Base-by-base conservation (phyloP, 2,888 invertebrate species). In the Tetragonisca angustula region DNA sequence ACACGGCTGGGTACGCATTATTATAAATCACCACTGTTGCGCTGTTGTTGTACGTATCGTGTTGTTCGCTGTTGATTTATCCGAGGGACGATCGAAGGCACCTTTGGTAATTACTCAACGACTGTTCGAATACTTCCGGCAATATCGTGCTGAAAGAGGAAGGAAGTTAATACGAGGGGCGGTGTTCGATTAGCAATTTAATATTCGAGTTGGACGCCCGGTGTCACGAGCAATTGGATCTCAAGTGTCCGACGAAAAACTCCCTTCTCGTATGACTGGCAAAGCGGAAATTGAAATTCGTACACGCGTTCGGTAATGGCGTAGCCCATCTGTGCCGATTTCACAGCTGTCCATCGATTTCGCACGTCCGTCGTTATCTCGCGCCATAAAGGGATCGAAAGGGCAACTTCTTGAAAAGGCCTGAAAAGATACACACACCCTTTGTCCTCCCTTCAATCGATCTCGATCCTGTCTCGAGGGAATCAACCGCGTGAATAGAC, bases 251-350 rank as follows among this genome's bases (percentile, higher is more conserved):
- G 52, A 15, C 27, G 72, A 54, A 54, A 52, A 56, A 36, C 50
- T 59, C 65, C 50, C 72, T 67, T 82, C 74, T 83, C 49, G 65
- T 59, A 32, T 69, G 61, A 73, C 77, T 43, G 52, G 13, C 54
- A 79, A 86, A 83, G 36, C 80, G 86, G 88, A 89, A 89, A 89
- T 89, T 90, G 82, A 83, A 81, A 59, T 85, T 75, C 24, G 81
- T 49, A 74, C 75, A 69, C 59, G 52, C 70, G 36, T 72, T 36
- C 70, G 81, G 17, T 50, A 75, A 77, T 67, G n/a, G 32, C 78
- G 86, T 75, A 27, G 36, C 72, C 84, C 89, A 86, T 64, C 88
- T 89, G 90, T 72, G 83, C 64, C 67, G 76, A 76, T 86, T 70
- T 54, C 56, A 64, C 88, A 88, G 88, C 83, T 88, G 87, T 73